phyloP scores from a whole-genome alignment of 2,797 vertebrate species.

The Cossypha niveicapilla region DNA sequence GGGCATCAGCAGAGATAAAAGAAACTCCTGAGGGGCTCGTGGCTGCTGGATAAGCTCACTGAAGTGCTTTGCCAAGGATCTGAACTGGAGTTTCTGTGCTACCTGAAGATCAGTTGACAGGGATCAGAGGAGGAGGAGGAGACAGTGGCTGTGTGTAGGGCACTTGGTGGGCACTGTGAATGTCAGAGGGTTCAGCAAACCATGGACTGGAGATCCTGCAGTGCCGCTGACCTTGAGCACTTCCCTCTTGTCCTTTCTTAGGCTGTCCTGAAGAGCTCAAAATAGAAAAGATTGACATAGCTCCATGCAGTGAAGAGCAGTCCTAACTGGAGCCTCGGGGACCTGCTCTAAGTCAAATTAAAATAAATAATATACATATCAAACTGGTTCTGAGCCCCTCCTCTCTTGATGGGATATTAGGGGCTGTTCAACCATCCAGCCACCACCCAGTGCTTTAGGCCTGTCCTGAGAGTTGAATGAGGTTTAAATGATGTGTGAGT shows the following conservation, averaged over 20 bases:
- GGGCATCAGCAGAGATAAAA: neutral
- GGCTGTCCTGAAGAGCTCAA: neutral
- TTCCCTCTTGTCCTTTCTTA: neutral
- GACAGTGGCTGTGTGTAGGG: neutral
- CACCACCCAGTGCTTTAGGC: neutral
- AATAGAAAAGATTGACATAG: neutral
- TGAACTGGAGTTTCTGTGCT: neutral
- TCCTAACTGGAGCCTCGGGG: neutral
- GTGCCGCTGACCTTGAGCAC: neutral
- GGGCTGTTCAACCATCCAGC: neutral
- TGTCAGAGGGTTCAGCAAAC: neutral
- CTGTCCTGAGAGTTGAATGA: neutral
- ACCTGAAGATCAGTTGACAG: neutral
- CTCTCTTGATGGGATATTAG: neutral
- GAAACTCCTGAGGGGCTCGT: neutral
- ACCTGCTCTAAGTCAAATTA: neutral
- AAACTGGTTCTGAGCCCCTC: neutral
- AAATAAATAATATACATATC: neutral
- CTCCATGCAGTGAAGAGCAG: neutral
- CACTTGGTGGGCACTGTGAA: neutral
- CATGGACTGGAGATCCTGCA: neutral
- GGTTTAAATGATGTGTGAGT: neutral
- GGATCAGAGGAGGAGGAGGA: neutral
- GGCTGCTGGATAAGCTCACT: neutral
- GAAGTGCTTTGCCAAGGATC: neutral